Evolutionary conservation across 2,888 invertebrate species (phyloP), one percentile per base, ranked within the genome.

Genomic region (Drosophila algonquin): DNA sequence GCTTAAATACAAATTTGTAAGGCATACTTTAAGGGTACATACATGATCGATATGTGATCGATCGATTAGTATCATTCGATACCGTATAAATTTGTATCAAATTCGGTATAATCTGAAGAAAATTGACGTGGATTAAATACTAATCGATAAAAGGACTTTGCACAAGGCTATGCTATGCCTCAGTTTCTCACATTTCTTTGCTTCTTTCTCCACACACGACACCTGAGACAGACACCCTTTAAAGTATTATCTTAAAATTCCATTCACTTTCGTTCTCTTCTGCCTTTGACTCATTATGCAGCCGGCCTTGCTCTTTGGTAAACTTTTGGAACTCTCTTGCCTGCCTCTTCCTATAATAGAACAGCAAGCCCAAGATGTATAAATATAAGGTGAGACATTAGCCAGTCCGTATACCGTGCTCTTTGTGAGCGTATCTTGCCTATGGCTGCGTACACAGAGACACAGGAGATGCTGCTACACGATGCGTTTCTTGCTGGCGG

Each of bases 271-370:
- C 51, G 16, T 45, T 46, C 65, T 68, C 70, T 69, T 57, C 40
- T 35, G 16, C 9, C 12, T 68, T 44, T 45, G 48, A 52, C 46
- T 48, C 50, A 51, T 51, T 27, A 9, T 51, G 50, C 52, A n/a
- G 45, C 40, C n/a, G 40, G 40, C 40, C 40, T n/a, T 40, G 46
- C 77, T 68, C 81, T 79, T 76, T 35, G 32, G 56, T 24, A 32
- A 63, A 58, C 52, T 54, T 76, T 45, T 64, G 47, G 48, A 57
- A 74, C 54, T 79, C 80, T 85, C 82, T 85, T 79, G 45, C 63
- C 68, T 57, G 73, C 54, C 65, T 48, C 68, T 57, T 69, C 58
- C 65, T 48, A 58, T 81, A 70, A 68, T 68, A 69, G 72, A 81
- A 74, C 60, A 18, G 30, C 76, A 87, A 82, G 73, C 54, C 21